Conservation (phyloP, 2,888 invertebrate genomes). For the Eupithecia subumbrata region DNA sequence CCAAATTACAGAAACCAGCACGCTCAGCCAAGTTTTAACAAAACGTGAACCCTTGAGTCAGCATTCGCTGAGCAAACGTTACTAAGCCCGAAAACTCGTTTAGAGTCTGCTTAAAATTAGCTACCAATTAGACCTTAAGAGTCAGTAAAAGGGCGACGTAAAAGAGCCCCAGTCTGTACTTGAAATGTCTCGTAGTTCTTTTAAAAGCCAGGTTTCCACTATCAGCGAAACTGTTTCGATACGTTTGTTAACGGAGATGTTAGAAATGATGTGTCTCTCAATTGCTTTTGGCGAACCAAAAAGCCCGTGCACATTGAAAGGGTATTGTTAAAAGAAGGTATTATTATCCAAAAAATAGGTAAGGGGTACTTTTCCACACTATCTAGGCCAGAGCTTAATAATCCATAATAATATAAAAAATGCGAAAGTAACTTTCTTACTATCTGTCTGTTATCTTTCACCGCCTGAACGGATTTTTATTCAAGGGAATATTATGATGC, state of each 20-base stretch:
- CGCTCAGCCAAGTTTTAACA: not conserved
- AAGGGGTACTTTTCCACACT: too few species aligned
- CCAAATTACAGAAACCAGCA: slow-evolving; percentile 1
- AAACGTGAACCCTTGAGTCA: slow-evolving; percentile 6
- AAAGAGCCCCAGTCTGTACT: not conserved
- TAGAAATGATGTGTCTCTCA: not conserved
- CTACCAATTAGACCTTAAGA: slow-evolving; percentile 6
- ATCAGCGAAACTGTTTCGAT: not conserved
- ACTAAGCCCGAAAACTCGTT: slow-evolving; percentile 3
- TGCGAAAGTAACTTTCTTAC: not conserved
- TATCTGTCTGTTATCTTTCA: not conserved
- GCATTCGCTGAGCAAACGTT: not conserved
- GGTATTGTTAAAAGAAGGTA: not conserved
- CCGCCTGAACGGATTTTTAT: not conserved
- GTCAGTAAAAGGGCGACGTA: not conserved
- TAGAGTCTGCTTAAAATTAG: slow-evolving; percentile 3
- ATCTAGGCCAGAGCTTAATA: too few species aligned
- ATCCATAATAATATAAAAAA: not conserved
- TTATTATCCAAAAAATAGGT: too few species aligned
- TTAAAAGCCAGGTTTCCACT: not conserved
- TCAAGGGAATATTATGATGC: too few species aligned
- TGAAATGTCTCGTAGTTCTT: not conserved
- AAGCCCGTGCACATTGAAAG: not conserved
- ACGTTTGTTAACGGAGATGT: not conserved
- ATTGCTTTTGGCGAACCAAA: too few species aligned